These are phyloP conservation scores for Probosciger aterrimus DNA, from an alignment of 2,113 vertebrate species.

Conservation along the genomic window DNA sequence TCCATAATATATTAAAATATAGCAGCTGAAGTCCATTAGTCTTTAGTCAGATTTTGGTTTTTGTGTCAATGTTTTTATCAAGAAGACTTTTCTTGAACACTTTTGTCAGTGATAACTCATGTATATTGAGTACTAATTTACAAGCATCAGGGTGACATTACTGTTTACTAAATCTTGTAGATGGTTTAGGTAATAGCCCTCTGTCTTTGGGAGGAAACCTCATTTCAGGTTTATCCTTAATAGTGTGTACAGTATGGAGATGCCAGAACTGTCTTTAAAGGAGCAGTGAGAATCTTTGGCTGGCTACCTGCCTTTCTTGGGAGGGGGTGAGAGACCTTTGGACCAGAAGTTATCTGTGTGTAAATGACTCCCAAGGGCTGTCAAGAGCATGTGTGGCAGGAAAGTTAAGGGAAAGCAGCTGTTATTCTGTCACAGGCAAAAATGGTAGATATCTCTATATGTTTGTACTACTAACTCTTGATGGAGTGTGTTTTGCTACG, in stretches of 20 bases:
- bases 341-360: background rate
- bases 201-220: background rate
- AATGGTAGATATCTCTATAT: fast-evolving
- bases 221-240: background rate
- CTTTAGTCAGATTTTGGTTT: background rate
- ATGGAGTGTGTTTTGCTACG: background rate
- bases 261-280: background rate
- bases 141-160: background rate
- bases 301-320: background rate
- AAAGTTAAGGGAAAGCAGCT: background rate
- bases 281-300: background rate
- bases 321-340: background rate
- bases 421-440: background rate
- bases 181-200: background rate
- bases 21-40: background rate
- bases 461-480: background rate
- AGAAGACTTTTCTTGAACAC: background rate
- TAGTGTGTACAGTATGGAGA: fast-evolving
- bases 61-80: background rate
- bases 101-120: background rate
- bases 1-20: background rate
- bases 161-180: background rate
- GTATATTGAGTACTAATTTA: background rate
- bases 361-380: background rate
- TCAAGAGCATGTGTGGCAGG: background rate